Evolutionary conservation across 2,888 invertebrate species (phyloP), one percentile per base, ranked within the genome.

Genomic region (Empis stercorea): DNA sequence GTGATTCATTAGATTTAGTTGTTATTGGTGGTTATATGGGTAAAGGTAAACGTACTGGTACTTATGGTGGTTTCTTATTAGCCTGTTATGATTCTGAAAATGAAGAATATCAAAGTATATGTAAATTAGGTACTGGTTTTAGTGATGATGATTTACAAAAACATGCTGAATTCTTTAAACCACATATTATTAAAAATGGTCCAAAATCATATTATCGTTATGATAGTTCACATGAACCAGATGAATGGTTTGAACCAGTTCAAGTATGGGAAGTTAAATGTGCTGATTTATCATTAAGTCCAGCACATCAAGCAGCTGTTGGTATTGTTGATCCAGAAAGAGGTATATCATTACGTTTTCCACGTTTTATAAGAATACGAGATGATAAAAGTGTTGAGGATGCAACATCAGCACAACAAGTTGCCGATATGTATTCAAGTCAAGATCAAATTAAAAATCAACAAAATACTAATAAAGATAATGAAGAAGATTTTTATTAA

Each of bases 231-330:
- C 78, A 84, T 56, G 72, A 76, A 57, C 86, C 94, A 2, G 94
- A 95, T 73, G 85, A 81, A 61, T 95, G 95, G 94, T 83, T 95
- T 64, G 80, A 81, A 54, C 78, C 92, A 4, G 79, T 79, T 14
- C 78, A 83, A 67, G 94, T 99, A 48, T 95, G 94, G 93, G 96
- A 96, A 74, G 80, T 96, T 47, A 93, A 95, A 65, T 93, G 94
- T 66, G 97, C 97, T 0, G 97, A 99, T 76, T 76, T 99, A 48
- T 96, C 96, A 7, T 76, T 99, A 43, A 97, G 96, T 30, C 96
- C 99, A 14, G 81, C 86, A 44, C 94, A 99, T 68, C 78, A 76
- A 63, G 97, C 97, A 43, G 97, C 86, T 0, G 68, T 79, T 41
- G 91, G 89, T 44, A 80, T 89, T 61, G 87, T 88, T 39, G 92